Evolutionary conservation across 1,140 invertebrate genomes (phyloP).

Genomic region (Tetramorium parvispinum): DNA sequence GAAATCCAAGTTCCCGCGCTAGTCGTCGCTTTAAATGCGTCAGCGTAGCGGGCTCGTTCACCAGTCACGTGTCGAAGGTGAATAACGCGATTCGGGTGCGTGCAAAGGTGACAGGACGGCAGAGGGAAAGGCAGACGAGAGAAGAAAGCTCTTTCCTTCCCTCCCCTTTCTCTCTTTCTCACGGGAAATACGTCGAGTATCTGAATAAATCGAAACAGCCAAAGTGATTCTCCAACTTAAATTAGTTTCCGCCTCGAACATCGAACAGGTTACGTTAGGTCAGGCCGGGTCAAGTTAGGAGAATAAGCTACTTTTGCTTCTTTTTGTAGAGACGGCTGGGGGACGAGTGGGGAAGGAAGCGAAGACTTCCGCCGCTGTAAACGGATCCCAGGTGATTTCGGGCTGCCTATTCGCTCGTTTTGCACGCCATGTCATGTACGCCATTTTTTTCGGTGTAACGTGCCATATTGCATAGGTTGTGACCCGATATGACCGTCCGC

Average conservation of each 20-base stretch:
- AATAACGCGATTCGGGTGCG: slow-evolving; percentile 57
- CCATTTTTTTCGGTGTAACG: slow-evolving; percentile 28
- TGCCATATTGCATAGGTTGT: slow-evolving; percentile 3
- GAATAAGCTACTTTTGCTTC: slow-evolving; percentile 65
- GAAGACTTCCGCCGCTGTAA: slow-evolving; percentile 59
- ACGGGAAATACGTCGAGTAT: slow-evolving; percentile 83
- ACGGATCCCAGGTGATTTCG: slow-evolving; percentile 70
- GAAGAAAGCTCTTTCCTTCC: background rate
- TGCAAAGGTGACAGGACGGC: slow-evolving; percentile 38
- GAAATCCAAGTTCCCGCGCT: slow-evolving; percentile 50
- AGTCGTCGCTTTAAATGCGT: slow-evolving; percentile 48
- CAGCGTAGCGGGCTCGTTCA: slow-evolving; percentile 62
- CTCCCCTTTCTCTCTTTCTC: slow-evolving; percentile 63
- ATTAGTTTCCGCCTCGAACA: slow-evolving; percentile 82
- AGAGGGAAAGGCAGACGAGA: slow-evolving; percentile 2
- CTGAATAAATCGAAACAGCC: slow-evolving; percentile 85
- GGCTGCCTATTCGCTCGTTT: slow-evolving; percentile 52
- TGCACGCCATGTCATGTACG: slow-evolving; percentile 46
- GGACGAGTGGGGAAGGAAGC: background rate
- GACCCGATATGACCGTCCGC: background rate
- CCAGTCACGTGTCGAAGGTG: slow-evolving; percentile 70
- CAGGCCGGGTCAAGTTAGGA: slow-evolving; percentile 64
- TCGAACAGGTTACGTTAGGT: slow-evolving; percentile 68
- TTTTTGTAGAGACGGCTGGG: slow-evolving; percentile 40
- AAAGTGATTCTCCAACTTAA: slow-evolving; percentile 85